phyloP scores from a whole-genome alignment of 2,888 invertebrate genomes.

The Acanthosoma haemorrhoidale region DNA sequence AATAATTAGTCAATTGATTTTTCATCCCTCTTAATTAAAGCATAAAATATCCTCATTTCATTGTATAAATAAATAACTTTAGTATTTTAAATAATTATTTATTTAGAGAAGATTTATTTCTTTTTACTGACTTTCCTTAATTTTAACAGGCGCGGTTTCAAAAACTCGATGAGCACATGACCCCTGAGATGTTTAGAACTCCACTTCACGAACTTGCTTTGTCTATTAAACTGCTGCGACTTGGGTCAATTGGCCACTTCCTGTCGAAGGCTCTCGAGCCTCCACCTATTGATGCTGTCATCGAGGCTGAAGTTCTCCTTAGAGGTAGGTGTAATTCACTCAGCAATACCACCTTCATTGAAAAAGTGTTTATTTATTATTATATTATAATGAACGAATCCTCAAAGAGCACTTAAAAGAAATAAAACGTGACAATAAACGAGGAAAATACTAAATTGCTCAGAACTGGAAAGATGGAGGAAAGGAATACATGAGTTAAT shows the following conservation, averaged over 20 bases:
- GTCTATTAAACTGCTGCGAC: conserved; percentile 79
- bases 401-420: too few relatives aligned
- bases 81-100: conserved; percentile 4
- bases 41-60: too few relatives aligned
- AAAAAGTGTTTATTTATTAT: too few relatives aligned
- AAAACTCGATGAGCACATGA: conserved; percentile 79
- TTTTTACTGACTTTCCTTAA: too few relatives aligned
- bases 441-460: too few relatives aligned
- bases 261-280: conserved; percentile 93
- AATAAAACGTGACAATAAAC: too few relatives aligned
- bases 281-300: conserved; percentile 94
- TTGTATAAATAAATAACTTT: too few relatives aligned
- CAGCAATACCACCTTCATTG: too few relatives aligned
- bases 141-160: conserved; percentile 57
- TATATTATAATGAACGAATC: too few relatives aligned
- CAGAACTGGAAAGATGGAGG: background rate
- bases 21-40: too few relatives aligned
- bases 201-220: conserved; percentile 92
- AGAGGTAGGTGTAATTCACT: conserved; percentile 46
- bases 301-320: conserved; percentile 85
- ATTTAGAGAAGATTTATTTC: background rate
- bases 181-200: conserved; percentile 96
- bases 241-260: conserved; percentile 91
- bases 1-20: too few relatives aligned
- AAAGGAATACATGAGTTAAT: too few relatives aligned